Evolutionary conservation across 2,797 vertebrate species (phyloP), one percentile per base, ranked within the genome.

Genomic region (Okamejei kenojei): DNA sequence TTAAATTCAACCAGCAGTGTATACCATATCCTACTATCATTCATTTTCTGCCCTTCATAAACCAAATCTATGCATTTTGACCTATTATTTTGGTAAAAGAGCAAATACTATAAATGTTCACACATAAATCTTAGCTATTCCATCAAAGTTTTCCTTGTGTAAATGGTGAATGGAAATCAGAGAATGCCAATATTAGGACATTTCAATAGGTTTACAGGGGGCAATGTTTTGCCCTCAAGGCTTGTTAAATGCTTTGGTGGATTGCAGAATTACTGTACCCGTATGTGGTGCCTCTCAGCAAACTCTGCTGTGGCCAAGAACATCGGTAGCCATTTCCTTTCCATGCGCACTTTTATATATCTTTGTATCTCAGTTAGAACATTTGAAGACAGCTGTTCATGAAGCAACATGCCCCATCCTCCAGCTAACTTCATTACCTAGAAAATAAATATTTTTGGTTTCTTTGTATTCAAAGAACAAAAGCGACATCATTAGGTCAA

Each of bases 291-390:
- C 54, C 96, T 95, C 0, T 91, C 93, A 35, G 80, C 93, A 73
- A 95, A 96, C 94, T 97, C 96, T 13, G 96, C 94, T 15, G 96
- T 97, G 94, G 96, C 95, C 95, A 98, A 96, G 95, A 98, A 99
- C 94, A 97, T 94, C 2, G 98, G 98, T 94, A 99, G 95, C 98
- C 98, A 98, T 93, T 95, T 96, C 93, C 95, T 95, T 95, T 98
- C 98, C 61, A 99, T 96, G 95, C 97, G 96, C 93, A 93, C 96
- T 95, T 96, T 96, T 94, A 97, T 93, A 0, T 96, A 95, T 8
- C 96, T 96, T 95, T 98, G 98, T 95, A 98, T 94, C 95, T 97
- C 96, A n/a, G 94, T 54, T 38, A 97, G 95, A 29, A 96, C 94
- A 0, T 94, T 1, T 29, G 96, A 94, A 0, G 97, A 95, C 61